These are phyloP conservation scores for Eurois occulta DNA, from an alignment of 2,888 invertebrate genomes.

Conservation along the genomic window DNA sequence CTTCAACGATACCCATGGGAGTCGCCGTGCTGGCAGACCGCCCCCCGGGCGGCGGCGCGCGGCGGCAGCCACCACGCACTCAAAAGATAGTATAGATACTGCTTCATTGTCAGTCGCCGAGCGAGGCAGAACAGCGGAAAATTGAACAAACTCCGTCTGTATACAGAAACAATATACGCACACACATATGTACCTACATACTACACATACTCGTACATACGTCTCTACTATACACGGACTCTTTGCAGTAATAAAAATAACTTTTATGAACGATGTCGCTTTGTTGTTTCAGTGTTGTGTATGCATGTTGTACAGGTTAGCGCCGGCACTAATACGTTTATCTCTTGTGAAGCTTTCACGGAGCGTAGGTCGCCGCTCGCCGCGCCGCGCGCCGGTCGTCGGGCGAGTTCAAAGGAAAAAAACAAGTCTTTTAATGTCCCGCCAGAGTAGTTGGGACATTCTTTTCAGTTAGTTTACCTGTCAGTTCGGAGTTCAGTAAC, in stretches of 20 bases:
- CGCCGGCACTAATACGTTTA: conserved; percentile 40
- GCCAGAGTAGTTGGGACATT: conserved; percentile 34
- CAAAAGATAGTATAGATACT: conserved; percentile 17
- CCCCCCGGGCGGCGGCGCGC: neutral
- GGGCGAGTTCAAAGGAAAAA: conserved; percentile 36
- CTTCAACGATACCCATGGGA: conserved; percentile 24
- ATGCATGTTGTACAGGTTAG: conserved; percentile 29
- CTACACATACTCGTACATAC: neutral
- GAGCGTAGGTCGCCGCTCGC: conserved; percentile 20
- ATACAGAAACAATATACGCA: conserved; percentile 1
- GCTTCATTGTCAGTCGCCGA: conserved; percentile 25
- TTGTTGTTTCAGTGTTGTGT: conserved; percentile 58
- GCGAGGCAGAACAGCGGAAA: conserved; percentile 22
- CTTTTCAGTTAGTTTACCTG: conserved; percentile 37
- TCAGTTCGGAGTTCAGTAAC: conserved; percentile 33
- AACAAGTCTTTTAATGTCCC: conserved; percentile 30
- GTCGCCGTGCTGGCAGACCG: conserved; percentile 1
- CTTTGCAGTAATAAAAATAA: conserved; percentile 57
- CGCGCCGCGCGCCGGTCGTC: neutral
- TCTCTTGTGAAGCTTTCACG: conserved; percentile 52
- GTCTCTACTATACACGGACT: conserved; percentile 23
- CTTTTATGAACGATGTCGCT: conserved; percentile 61
- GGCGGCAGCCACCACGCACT: conserved; percentile 9
- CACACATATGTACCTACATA: conserved; percentile 1
- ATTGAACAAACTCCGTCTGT: conserved; percentile 40